Conservation (phyloP, 2,113 vertebrate species). For the Phalacrocorax pelagicus region DNA sequence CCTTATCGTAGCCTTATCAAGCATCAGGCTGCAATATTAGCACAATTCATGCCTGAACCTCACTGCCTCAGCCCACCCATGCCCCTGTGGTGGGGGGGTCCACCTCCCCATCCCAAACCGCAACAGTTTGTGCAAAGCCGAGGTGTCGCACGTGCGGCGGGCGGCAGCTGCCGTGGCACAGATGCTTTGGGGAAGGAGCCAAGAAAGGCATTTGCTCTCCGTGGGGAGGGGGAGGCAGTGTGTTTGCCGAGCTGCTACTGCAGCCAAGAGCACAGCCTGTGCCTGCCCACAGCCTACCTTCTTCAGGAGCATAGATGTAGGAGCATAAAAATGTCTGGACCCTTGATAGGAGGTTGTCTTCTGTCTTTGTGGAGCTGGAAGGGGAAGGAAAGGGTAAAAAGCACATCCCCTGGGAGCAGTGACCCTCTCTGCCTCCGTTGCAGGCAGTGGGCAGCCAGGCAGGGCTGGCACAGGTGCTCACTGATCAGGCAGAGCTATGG, state of each 20-base stretch:
- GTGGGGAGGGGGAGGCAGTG: background rate
- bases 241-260: background rate
- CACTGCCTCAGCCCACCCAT: background rate
- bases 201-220: background rate
- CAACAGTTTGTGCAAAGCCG: background rate
- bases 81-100: background rate
- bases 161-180: background rate
- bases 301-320: slow-evolving; percentile 81
- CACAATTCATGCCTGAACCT: background rate
- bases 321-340: slow-evolving; percentile 61
- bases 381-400: background rate
- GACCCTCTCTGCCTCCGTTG: background rate
- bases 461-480: fast-evolving
- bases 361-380: slow-evolving; percentile 56
- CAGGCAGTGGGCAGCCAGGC: background rate
- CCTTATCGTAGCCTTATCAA: background rate
- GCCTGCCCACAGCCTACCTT: slow-evolving; percentile 64
- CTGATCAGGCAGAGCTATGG: too few relatives aligned
- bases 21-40: background rate
- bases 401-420: fast-evolving
- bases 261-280: background rate
- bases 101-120: background rate
- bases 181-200: background rate
- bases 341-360: slow-evolving; percentile 64
- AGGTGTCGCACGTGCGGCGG: background rate